Conservation (phyloP, 2,888 invertebrate species). For the Andrena flavipes region DNA sequence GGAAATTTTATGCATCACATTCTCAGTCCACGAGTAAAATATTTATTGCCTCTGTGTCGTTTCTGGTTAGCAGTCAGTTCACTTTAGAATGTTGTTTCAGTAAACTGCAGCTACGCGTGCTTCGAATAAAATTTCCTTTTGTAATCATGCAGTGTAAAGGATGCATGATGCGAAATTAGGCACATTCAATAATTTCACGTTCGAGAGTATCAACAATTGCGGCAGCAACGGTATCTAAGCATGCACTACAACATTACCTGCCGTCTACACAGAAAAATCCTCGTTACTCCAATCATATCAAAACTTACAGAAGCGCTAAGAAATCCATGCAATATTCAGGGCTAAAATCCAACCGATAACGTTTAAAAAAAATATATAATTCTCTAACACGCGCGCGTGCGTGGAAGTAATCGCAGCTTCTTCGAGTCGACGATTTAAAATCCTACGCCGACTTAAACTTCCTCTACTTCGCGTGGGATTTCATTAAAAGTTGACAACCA, state of each 20-base stretch:
- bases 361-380: conserved; percentile 15
- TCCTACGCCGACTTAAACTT: conserved; percentile 9
- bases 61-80: conserved; percentile 16
- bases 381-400: not conserved
- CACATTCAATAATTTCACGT: conserved; percentile 25
- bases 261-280: conserved; percentile 15
- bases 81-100: conserved; percentile 41
- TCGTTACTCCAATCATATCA: conserved; percentile 7
- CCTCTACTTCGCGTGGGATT: conserved; percentile 8
- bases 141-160: conserved; percentile 7
- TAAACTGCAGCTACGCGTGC: conserved; percentile 41
- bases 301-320: conserved; percentile 22
- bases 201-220: conserved; percentile 15
- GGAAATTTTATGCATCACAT: conserved; percentile 15
- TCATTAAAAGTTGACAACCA: not conserved
- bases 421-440: not conserved
- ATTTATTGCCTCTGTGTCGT: conserved; percentile 7
- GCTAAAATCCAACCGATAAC: conserved; percentile 1
- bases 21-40: not conserved
- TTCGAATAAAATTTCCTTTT: not conserved
- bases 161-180: conserved; percentile 11
- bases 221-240: conserved; percentile 34
- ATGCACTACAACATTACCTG: conserved; percentile 26
- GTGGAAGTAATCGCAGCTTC: not conserved
- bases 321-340: conserved; percentile 19